Percentiles rank a stretch among this genome's conserved stretches.
These are phyloP conservation scores for Lacerta agilis DNA, from an alignment of 2,797 vertebrate genomes.

Conservation along the genomic window DNA sequence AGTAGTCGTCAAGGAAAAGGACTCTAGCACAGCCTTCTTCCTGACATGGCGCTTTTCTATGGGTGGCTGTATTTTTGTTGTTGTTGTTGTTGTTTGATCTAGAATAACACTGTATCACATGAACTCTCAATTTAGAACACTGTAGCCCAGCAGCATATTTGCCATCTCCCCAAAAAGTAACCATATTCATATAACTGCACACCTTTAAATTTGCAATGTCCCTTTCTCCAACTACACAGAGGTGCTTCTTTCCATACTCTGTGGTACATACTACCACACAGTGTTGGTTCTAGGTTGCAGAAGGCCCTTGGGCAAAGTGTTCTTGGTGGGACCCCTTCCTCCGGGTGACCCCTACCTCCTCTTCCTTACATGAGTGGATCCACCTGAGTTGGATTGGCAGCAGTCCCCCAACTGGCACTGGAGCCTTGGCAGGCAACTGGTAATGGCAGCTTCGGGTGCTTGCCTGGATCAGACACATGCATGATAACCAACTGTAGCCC, in stretches of 20 bases:
- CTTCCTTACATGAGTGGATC: neutral
- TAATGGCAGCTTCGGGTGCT: neutral
- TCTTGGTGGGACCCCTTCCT: neutral
- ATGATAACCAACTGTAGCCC: neutral
- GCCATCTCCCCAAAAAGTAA: neutral
- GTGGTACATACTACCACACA: neutral
- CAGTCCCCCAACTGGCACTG: no score
- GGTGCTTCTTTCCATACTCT: neutral
- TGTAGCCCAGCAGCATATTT: neutral
- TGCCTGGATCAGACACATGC: neutral
- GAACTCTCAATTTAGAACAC: neutral
- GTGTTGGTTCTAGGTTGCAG: neutral
- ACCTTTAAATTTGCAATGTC: neutral
- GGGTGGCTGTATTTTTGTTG: no score
- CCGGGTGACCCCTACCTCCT: neutral
- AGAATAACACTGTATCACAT: neutral
- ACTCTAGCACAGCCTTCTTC: neutral
- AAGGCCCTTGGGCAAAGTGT: neutral
- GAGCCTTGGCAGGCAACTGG: neutral
- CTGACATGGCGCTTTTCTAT: neutral
- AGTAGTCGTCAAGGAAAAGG: neutral
- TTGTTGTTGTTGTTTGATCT: no score
- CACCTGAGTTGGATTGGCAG: neutral
- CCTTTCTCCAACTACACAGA: no score
- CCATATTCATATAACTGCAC: neutral